These are phyloP conservation scores for Dermolepida albohirtum DNA, from an alignment of 2,888 invertebrate genomes.

Conservation along the genomic window DNA sequence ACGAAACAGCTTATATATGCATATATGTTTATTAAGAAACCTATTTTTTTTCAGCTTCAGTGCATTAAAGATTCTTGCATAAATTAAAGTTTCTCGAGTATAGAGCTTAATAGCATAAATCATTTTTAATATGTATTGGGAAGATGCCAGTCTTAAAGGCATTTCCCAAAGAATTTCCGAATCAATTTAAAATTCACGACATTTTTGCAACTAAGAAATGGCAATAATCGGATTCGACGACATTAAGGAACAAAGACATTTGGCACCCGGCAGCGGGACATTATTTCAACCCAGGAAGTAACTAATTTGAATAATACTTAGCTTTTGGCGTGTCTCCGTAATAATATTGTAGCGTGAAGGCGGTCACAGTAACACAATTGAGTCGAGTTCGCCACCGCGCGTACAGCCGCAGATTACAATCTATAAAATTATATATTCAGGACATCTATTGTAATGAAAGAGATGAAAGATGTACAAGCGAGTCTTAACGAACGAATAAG, in stretches of 20 bases:
- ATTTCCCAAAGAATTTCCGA: too few relatives aligned
- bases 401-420: slow-evolving; percentile 48
- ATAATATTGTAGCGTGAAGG: slow-evolving; percentile 47
- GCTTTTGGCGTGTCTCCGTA: slow-evolving; percentile 46
- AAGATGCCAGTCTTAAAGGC: too few relatives aligned
- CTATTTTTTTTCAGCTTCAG: too few relatives aligned
- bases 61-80: too few relatives aligned
- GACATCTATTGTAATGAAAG: slow-evolving; percentile 47
- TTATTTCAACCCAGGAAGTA: slow-evolving; percentile 40
- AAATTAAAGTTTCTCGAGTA: too few relatives aligned
- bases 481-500: too few relatives aligned
- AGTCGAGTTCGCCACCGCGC: slow-evolving; percentile 38
- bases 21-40: too few relatives aligned
- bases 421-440: slow-evolving; percentile 52
- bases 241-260: slow-evolving; percentile 42
- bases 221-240: slow-evolving; percentile 22
- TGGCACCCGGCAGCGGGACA: slow-evolving; percentile 45
- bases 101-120: too few relatives aligned
- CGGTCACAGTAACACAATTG: slow-evolving; percentile 45
- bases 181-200: too few relatives aligned
- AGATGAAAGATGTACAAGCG: slow-evolving; percentile 10
- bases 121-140: too few relatives aligned
- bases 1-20: too few relatives aligned
- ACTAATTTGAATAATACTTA: slow-evolving; percentile 48
- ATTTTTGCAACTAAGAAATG: slow-evolving; percentile 7